Conservation (phyloP, 2,888 invertebrate genomes). For the Cataglyphis altisquamis region DNA sequence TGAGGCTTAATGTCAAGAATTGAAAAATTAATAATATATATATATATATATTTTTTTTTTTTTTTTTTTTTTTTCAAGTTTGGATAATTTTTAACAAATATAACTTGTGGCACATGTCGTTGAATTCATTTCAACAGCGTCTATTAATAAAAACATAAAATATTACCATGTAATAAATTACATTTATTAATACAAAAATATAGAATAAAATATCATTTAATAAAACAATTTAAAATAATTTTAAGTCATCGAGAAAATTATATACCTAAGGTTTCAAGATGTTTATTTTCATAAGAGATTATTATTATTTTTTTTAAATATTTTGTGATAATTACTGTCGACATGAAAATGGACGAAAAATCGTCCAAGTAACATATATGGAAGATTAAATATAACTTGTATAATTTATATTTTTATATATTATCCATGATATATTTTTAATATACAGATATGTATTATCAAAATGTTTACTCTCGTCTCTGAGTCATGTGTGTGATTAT, state of each 20-base stretch:
- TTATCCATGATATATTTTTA: neutral
- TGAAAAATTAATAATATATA: neutral
- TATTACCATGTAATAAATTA: neutral
- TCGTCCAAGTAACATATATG: neutral
- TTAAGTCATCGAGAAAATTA: neutral
- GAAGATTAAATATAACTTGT: neutral
- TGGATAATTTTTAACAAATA: neutral
- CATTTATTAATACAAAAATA: neutral
- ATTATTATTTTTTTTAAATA: neutral
- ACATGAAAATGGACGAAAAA: neutral
- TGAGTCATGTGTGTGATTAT: neutral
- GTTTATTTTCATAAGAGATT: neutral
- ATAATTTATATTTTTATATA: neutral
- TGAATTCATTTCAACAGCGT: neutral
- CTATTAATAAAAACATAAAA: neutral
- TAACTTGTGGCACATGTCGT: too few relatives aligned
- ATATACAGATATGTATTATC: too few relatives aligned
- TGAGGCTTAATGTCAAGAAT: neutral
- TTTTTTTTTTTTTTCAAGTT: neutral
- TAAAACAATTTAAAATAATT: neutral
- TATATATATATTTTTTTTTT: neutral
- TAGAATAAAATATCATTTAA: neutral
- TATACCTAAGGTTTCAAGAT: neutral
- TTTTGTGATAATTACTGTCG: neutral
- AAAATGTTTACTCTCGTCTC: too few relatives aligned